Evolutionary conservation across 2,888 invertebrate species (phyloP).

Genomic region (Diarsia dahlii): DNA sequence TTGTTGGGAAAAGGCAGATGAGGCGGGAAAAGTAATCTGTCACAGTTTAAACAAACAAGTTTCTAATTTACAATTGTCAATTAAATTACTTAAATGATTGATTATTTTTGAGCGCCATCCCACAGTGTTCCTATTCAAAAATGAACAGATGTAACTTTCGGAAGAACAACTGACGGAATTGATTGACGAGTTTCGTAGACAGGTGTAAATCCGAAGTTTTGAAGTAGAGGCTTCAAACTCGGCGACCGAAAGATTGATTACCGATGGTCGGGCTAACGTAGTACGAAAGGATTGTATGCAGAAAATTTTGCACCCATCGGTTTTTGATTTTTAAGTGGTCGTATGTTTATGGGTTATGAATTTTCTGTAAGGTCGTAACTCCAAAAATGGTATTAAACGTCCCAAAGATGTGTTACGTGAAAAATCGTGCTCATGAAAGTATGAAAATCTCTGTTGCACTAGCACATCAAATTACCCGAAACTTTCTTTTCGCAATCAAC

Average conservation of each 20-base stretch:
- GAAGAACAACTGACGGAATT: conserved; percentile 6
- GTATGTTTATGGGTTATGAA: no score
- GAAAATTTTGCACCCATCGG: no score
- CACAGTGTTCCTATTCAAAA: not conserved
- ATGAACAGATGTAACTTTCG: conserved; percentile 7
- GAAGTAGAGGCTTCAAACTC: conserved; percentile 35
- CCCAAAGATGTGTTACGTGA: not conserved
- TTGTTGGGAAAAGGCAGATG: not conserved
- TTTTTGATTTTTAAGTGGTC: no score
- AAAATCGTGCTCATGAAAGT: no score
- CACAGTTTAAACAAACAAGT: not conserved
- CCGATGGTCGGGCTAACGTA: not conserved
- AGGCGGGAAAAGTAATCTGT: not conserved
- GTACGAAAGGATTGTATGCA: conserved; percentile 3
- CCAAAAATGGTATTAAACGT: not conserved
- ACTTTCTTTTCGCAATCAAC: no score
- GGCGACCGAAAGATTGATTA: conserved; percentile 32
- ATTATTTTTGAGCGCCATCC: not conserved
- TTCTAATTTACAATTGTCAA: not conserved
- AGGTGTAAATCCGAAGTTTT: conserved; percentile 50
- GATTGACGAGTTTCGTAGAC: conserved; percentile 36
- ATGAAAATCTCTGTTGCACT: not conserved
- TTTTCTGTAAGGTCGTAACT: no score
- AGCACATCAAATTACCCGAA: no score
- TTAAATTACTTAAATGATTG: not conserved